Conservation (phyloP, 37 sponge, comb jelly and placozoan genomes). For the Hexactinellida sp. region DNA sequence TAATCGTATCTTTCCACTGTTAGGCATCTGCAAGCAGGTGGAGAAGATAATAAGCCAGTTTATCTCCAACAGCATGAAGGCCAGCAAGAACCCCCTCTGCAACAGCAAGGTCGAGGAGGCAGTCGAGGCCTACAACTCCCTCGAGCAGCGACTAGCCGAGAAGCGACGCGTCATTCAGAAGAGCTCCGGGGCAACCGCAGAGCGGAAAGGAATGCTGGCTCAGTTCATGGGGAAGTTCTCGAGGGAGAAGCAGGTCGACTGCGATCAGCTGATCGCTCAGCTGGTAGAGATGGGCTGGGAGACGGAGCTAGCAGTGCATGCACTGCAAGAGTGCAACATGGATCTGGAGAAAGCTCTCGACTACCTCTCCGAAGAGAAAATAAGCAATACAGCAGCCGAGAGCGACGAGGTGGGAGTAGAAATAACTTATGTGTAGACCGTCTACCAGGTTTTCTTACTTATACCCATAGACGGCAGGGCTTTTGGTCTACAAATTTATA, state of each 20-base stretch:
- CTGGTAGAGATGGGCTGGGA: constrained; percentile 29
- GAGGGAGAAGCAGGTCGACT: background rate
- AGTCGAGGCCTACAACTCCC: background rate
- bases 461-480: no score
- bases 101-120: background rate
- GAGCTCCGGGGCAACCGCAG: constrained; percentile 10
- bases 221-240: background rate
- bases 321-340: background rate
- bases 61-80: background rate
- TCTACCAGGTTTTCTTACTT: no score
- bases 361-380: background rate
- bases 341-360: constrained; percentile 19
- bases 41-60: background rate
- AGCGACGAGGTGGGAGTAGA: no score
- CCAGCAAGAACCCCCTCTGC: background rate
- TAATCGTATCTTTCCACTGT: no score
- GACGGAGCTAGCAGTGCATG: background rate
- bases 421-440: no score
- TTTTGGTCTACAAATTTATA: no score
- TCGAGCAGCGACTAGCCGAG: background rate
- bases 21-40: constrained; percentile 16
- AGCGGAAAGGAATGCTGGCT: constrained; percentile 23
- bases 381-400: background rate
- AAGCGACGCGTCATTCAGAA: background rate
- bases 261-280: constrained; percentile 13